Conservation (phyloP, 2,888 invertebrate species). For the Myopa tessellatipennis region DNA sequence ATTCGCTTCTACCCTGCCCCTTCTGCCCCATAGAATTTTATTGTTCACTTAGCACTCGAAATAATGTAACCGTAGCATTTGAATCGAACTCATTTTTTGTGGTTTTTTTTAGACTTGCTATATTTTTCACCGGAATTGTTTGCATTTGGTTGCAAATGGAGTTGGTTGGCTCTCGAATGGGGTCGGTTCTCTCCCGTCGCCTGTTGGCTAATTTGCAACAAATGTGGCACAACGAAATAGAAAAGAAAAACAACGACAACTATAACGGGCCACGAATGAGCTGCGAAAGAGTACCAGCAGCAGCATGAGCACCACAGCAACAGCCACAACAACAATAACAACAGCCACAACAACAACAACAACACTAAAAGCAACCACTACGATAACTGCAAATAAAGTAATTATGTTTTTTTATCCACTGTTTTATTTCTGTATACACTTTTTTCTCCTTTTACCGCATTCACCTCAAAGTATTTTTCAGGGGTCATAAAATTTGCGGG, state of each 20-base stretch:
- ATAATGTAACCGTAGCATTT: neutral
- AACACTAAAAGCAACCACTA: neutral
- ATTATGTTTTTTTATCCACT: neutral
- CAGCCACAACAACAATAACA: slow-evolving; percentile 2
- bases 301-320: neutral
- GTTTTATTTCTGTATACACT: neutral
- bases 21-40: neutral
- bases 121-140: slow-evolving; percentile 41
- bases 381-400: slow-evolving; percentile 20
- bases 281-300: neutral
- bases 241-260: neutral
- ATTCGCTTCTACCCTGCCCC: neutral
- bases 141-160: slow-evolving; percentile 41
- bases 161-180: slow-evolving; percentile 35
- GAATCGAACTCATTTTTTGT: slow-evolving; percentile 7
- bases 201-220: slow-evolving; percentile 34
- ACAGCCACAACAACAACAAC: slow-evolving; percentile 4
- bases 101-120: slow-evolving; percentile 2
- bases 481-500: slow-evolving; percentile 27
- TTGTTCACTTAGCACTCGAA: neutral
- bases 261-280: neutral
- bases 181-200: slow-evolving; percentile 2
- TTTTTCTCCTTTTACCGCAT: slow-evolving; percentile 21
- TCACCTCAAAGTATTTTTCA: slow-evolving; percentile 33
- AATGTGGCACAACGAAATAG: neutral